phyloP scores from a whole-genome alignment of 2,888 invertebrate species.

The Caenorhabditis becei region DNA sequence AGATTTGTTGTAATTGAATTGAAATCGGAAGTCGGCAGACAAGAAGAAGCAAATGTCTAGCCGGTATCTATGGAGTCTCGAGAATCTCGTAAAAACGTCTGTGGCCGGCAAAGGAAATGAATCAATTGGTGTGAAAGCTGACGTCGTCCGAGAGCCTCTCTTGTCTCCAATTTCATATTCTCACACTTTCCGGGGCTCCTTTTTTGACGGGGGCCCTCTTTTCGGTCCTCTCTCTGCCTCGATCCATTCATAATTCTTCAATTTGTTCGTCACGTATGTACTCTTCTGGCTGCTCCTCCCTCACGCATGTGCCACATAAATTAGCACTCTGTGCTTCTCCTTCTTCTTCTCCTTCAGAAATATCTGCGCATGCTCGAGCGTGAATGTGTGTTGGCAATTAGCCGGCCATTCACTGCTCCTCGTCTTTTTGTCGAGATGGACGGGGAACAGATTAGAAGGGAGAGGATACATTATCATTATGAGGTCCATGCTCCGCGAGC shows the following conservation, averaged over 20 bases:
- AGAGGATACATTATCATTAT: slow-evolving; percentile 39
- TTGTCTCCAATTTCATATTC: slow-evolving; percentile 57
- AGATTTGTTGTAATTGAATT: too few relatives aligned
- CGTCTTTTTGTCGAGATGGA: slow-evolving; percentile 22
- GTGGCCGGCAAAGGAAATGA: slow-evolving; percentile 30
- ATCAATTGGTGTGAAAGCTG: slow-evolving; percentile 57
- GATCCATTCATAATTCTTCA: slow-evolving; percentile 53
- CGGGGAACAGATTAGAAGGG: slow-evolving; percentile 37
- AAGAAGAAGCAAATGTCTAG: too few relatives aligned
- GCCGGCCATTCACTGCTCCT: slow-evolving; percentile 49
- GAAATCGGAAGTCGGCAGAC: too few relatives aligned
- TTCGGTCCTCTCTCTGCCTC: neutral
- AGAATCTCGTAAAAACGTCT: slow-evolving; percentile 8
- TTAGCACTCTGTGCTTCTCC: slow-evolving; percentile 54
- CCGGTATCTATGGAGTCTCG: slow-evolving; percentile 4
- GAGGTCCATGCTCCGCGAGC: neutral
- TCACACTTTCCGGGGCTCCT: slow-evolving; percentile 43
- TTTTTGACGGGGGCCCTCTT: slow-evolving; percentile 26
- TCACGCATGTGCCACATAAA: slow-evolving; percentile 59
- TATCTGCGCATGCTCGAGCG: slow-evolving; percentile 36
- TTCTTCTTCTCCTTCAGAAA: slow-evolving; percentile 38
- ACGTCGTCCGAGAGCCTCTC: slow-evolving; percentile 5
- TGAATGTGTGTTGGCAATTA: slow-evolving; percentile 58
- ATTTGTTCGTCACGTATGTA: slow-evolving; percentile 38
- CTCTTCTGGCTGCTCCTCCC: slow-evolving; percentile 16